Base-by-base conservation (phyloP, 2,113 vertebrate species). In the Ascaphus truei region DNA sequence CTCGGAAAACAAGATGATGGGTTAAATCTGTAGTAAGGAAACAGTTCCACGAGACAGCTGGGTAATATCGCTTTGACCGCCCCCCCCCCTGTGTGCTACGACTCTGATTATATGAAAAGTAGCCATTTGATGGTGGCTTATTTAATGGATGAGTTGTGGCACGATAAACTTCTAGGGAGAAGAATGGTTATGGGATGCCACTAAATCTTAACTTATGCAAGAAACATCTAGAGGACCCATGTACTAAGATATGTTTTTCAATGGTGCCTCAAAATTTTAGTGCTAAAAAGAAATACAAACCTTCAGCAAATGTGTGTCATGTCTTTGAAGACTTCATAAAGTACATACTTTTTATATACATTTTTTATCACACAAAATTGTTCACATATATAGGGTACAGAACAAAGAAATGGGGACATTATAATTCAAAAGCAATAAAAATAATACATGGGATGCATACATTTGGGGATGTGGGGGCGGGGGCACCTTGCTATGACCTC, bases 81-180 rank as follows among this genome's bases (percentile, higher is more conserved):
- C 53, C 66, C 55, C 29, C 53, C 66, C 55, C 55, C 66, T 60
- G 55, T 36, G 55, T 16, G 43, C 23, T 5, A 18, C n/a, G 47
- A 29, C 43, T 51, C 55, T 36, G 66, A 59, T 69, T 69, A 50
- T 31, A 29, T 22, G 30, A 15, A 8, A 20, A 20, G 22, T n/a
- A 37, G 23, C 37, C 65, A 47, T 39, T 60, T 27, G 31, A 51
- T 39, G 43, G 47, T 60, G 26, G 43, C 65, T 68, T 68, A 68
- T 69, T 56, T 69, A 37, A 59, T 50, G 22, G 30, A 60, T 69
- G 55, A 69, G 43, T 69, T 69, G 66, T 51, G 45, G 55, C 55
- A 37, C 60, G 56, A 69, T 60, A 59, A 22, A 69, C 60, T 59
- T 69, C 29, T 60, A 55, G 43, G 25, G 11, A 10, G 18, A 68